Evolutionary conservation across 2,113 vertebrate genomes (phyloP).

Genomic region (Chaenocephalus aceratus): DNA sequence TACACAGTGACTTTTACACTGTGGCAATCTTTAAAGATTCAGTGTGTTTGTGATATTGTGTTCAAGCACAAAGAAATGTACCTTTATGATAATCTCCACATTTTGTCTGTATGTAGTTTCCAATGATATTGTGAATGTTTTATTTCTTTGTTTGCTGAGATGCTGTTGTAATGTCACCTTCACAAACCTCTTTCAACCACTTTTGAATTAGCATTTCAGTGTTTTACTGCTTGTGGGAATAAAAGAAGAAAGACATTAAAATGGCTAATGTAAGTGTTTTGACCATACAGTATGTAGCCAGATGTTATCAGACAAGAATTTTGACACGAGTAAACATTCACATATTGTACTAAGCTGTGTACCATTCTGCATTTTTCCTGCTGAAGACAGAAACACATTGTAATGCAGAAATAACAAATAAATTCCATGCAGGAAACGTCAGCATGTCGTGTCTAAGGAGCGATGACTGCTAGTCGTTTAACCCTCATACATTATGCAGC

Average conservation of each 20-base stretch:
- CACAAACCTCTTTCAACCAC: neutral
- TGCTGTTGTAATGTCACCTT: neutral
- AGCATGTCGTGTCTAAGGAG: slow-evolving; percentile 45
- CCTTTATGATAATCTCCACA: neutral
- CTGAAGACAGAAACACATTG: slow-evolving; percentile 12
- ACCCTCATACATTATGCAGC: slow-evolving; percentile 79
- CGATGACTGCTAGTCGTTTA: slow-evolving; percentile 61
- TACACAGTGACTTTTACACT: neutral
- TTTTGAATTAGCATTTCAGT: neutral
- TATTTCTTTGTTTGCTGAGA: neutral
- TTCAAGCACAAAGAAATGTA: neutral
- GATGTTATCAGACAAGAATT: neutral
- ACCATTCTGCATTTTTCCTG: neutral
- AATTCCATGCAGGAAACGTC: slow-evolving; percentile 45
- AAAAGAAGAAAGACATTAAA: neutral
- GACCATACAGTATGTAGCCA: neutral
- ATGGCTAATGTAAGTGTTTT: neutral
- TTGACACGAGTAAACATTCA: neutral
- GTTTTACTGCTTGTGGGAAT: neutral
- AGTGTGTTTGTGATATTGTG: neutral
- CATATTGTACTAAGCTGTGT: neutral
- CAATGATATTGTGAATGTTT: neutral
- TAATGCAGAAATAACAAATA: slow-evolving; percentile 25
- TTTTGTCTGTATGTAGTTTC: neutral
- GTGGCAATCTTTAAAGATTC: neutral